Conservation (phyloP, 35 echinoderm and acorn worm genomes). For the Strongylocentrotus purpuratus region DNA sequence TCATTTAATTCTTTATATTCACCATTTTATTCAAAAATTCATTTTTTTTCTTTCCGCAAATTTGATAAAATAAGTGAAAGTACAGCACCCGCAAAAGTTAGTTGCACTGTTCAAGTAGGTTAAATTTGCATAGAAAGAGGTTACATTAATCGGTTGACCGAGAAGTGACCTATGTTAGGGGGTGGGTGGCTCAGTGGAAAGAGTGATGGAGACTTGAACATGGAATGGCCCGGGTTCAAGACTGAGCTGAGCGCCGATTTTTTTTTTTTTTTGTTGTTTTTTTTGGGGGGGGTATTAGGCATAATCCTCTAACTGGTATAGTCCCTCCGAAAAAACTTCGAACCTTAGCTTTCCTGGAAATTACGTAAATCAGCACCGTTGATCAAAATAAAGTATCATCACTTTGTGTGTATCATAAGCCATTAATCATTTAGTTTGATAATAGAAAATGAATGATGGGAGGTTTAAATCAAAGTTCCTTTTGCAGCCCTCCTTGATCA, state of each 20-base stretch:
- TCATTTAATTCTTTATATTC: not conserved
- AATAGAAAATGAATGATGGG: too few relatives aligned
- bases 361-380: too few relatives aligned
- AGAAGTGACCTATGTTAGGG: not conserved
- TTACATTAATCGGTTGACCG: not conserved
- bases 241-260: not conserved
- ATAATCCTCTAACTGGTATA: too few relatives aligned
- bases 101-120: not conserved
- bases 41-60: not conserved
- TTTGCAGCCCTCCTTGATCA: too few relatives aligned
- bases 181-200: not conserved
- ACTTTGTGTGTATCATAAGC: too few relatives aligned
- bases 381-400: too few relatives aligned
- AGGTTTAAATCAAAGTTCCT: too few relatives aligned
- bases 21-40: not conserved
- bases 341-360: too few relatives aligned
- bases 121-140: not conserved
- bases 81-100: not conserved
- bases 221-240: not conserved
- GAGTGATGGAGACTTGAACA: not conserved
- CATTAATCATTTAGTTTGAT: too few relatives aligned
- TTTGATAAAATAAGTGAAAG: not conserved
- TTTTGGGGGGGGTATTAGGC: too few relatives aligned
- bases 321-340: too few relatives aligned
- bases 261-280: too few relatives aligned